Evolutionary conservation across 2,888 invertebrate genomes (phyloP).

Genomic region (Nomada ruficornis): DNA sequence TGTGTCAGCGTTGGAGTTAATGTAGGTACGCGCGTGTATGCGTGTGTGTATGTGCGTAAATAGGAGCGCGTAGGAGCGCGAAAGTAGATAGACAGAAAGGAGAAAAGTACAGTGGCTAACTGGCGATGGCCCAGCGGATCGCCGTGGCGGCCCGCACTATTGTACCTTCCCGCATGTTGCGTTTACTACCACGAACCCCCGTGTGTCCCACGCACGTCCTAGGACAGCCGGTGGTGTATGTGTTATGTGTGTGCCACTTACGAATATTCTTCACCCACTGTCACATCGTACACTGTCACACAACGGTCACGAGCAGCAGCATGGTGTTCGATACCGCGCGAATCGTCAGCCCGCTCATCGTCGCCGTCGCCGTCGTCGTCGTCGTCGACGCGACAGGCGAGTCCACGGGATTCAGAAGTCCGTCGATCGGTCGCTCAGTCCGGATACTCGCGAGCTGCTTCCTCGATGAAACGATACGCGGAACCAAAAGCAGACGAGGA

Average conservation of each 20-base stretch:
- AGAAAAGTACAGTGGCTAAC: constrained; percentile 75
- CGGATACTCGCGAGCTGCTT: background rate
- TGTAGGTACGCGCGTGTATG: background rate
- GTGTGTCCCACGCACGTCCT: constrained; percentile 67
- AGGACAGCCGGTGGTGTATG: constrained; percentile 62
- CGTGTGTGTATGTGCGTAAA: background rate
- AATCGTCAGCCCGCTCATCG: constrained; percentile 1
- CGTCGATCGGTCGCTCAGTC: background rate
- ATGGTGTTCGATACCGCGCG: constrained; percentile 30
- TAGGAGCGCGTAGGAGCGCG: constrained; percentile 16
- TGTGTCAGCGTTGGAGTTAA: background rate
- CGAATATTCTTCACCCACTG: constrained; percentile 57
- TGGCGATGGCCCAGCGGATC: constrained; percentile 74
- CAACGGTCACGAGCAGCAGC: background rate
- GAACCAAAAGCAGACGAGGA: too few relatives aligned
- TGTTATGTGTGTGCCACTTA: constrained; percentile 63
- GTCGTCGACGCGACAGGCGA: constrained; percentile 17
- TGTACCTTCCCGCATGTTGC: constrained; percentile 76
- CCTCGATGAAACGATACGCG: background rate
- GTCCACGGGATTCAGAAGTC: constrained; percentile 22
- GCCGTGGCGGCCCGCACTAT: constrained; percentile 72
- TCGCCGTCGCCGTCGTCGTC: background rate
- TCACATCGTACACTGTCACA: constrained; percentile 29
- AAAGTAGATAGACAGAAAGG: constrained; percentile 9
- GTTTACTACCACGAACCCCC: constrained; percentile 71